Evolutionary conservation across 2,888 invertebrate species (phyloP).

Genomic region (Gisinianus flammeolus): DNA sequence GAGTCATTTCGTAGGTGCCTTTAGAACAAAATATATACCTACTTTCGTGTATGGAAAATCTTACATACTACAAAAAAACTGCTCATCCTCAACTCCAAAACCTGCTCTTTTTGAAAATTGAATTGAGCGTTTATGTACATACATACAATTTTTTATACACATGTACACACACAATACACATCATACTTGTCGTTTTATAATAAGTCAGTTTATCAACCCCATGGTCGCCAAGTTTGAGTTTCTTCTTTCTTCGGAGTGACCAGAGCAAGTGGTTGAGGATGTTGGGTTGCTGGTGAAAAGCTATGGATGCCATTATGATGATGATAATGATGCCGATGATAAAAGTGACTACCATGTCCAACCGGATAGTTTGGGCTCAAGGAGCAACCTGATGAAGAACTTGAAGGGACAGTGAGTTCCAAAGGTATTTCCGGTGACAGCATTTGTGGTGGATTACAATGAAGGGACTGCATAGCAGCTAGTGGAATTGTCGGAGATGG

Average conservation of each 20-base stretch:
- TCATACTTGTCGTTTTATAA: too few species aligned
- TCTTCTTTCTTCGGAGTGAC: constrained; percentile 47
- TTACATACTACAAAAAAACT: too few species aligned
- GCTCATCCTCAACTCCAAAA: too few species aligned
- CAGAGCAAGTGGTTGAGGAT: constrained; percentile 44
- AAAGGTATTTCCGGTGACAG: constrained; percentile 50
- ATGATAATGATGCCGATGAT: not conserved
- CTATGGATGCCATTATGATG: not conserved
- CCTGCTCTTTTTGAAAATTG: too few species aligned
- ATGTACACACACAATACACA: too few species aligned
- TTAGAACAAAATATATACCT: not conserved
- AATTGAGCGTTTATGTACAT: not conserved
- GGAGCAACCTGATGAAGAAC: constrained; percentile 37
- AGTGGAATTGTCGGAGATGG: constrained; percentile 20
- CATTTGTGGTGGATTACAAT: constrained; percentile 40
- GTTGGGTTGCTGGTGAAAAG: constrained; percentile 26
- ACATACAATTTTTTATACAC: too few species aligned
- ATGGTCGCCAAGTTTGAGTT: constrained; percentile 47
- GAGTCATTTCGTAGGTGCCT: not conserved
- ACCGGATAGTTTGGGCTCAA: constrained; percentile 43
- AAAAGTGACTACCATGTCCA: not conserved
- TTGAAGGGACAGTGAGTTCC: constrained; percentile 40
- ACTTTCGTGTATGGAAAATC: not conserved
- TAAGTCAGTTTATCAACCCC: constrained; percentile 29
- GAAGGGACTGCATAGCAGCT: constrained; percentile 19